Base-by-base conservation (phyloP, 1,140 invertebrate genomes). In the Listronotus bonariensis region DNA sequence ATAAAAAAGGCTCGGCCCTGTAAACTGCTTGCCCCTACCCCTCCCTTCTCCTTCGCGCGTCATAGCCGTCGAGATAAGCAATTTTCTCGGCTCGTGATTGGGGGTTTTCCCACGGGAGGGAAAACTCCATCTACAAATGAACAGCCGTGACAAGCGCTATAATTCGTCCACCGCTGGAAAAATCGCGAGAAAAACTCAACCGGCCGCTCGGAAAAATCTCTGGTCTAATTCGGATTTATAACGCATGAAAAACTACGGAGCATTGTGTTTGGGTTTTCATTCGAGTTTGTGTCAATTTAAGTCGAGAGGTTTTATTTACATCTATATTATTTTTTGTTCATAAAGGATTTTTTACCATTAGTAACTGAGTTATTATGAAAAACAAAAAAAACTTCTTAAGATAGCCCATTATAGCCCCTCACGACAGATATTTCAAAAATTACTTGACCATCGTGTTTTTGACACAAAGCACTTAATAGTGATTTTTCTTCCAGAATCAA, bases 51-150 rank as follows among this genome's bases (percentile, higher is more conserved):
- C 60, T 46, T 48, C 31, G 14, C 62, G 48, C 63, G 63, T 65
- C 63, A 65, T 65, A 66, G 68, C 68, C 71, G 71, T 68, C 74
- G 75, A 78, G 76, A 76, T 79, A 79, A 79, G 85, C 85, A 86
- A 86, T 86, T 86, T 86, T 85, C 85, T 85, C 83, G 83, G 82
- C 83, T 86, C 84, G 84, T 86, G 85, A 86, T 86, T 86, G 85
- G 84, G 84, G 83, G 82, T 82, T 80, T 81, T 82, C 85, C 82
- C 85, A 74, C 73, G 85, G 85, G 85, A 82, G 82, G 82, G 84
- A 84, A 85, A 86, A 86, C 85, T 86, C 85, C 84, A 86, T 86
- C 85, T 86, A 86, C 85, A 86, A 86, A 86, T 86, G 85, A 86
- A 86, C 85, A 85, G 81, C 82, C 85, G 84, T 86, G 85, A 86